Conservation (phyloP, 2,113 vertebrate genomes). For the Tragelaphus buxtoni region DNA sequence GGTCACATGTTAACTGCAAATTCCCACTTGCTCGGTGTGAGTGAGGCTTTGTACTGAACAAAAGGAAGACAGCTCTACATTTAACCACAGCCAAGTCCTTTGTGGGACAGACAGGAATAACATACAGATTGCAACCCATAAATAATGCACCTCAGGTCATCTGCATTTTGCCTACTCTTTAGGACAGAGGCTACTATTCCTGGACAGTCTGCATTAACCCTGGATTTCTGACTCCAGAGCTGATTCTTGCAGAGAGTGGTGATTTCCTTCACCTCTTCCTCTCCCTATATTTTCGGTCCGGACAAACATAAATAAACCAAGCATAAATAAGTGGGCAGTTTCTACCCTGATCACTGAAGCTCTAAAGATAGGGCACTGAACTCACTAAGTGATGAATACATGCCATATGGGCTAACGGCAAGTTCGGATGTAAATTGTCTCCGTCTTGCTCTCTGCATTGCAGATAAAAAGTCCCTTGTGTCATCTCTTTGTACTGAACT, state of each 20-base stretch:
- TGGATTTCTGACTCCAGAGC: constrained; percentile 15
- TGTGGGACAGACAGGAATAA: constrained; percentile 32
- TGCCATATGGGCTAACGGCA: constrained; percentile 56
- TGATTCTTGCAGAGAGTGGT: background rate
- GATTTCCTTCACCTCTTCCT: constrained; percentile 22
- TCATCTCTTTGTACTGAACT: constrained; percentile 56
- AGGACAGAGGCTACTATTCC: constrained; percentile 10
- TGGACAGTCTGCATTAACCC: background rate
- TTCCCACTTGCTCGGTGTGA: background rate
- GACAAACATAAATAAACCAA: constrained; percentile 53
- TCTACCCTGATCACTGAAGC: constrained; percentile 52
- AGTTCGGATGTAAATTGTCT: constrained; percentile 57
- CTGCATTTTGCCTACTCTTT: constrained; percentile 32
- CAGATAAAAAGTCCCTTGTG: constrained; percentile 63
- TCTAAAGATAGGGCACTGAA: constrained; percentile 57
- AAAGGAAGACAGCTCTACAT: constrained; percentile 1
- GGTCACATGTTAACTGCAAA: constrained; percentile 1
- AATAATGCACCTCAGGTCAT: constrained; percentile 12
- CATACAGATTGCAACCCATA: constrained; percentile 43
- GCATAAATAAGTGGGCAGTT: constrained; percentile 56
- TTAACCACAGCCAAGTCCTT: constrained; percentile 34
- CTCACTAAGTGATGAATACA: constrained; percentile 45
- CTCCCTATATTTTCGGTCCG: constrained; percentile 20
- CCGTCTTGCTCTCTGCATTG: constrained; percentile 46
- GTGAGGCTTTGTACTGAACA: constrained; percentile 34